Base-by-base conservation (phyloP, 2,797 vertebrate species). In the Anas bahamensis region DNA sequence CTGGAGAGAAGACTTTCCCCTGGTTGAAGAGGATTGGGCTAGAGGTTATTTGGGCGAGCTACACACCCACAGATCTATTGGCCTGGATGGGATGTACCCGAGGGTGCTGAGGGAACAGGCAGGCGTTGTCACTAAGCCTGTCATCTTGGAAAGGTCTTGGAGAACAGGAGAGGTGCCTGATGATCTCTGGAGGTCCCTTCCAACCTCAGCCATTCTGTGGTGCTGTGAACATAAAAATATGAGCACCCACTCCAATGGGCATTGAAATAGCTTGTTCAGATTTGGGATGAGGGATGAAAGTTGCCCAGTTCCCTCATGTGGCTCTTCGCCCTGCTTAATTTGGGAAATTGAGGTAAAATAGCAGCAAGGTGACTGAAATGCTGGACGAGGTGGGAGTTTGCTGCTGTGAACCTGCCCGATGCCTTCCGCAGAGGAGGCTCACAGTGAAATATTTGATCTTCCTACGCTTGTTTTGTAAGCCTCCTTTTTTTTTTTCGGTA, bases 281-380 rank as follows among this genome's bases (percentile, higher is more conserved):
- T 28, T 73, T 85, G 46, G 31, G 6, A 37, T 11, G 4, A 60
- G 50, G 16, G 17, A 9, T 5, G 17, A 12, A 9, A 23, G 33
- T 37, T 57, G 19, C 19, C 21, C 8, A 12, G n/a, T 46, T 46
- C 22, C 18, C 14, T 86, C 29, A 2, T 0, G 0, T 31, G 21
- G 15, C 42, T 81, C 39, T 71, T 39, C 7, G 4, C 39, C 9
- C 60, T 39, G 37, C 26, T 28, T 28, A 9, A 39, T 18, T 17
- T 12, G 37, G 9, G 60, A 61, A 19, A 13, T 37, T 39, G 64
- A 65, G 65, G 12, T 31, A 17, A 80, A 48, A 7, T 6, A 39
- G 26, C 55, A 82, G 63, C 84, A 76, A 73, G 6, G 17, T 19
- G 11, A 18, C 71, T 35, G 41, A 68, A 84, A 46, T 42, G 64